Base-by-base conservation (phyloP, 2,888 invertebrate species). In the Willowsia nigromaculata region DNA sequence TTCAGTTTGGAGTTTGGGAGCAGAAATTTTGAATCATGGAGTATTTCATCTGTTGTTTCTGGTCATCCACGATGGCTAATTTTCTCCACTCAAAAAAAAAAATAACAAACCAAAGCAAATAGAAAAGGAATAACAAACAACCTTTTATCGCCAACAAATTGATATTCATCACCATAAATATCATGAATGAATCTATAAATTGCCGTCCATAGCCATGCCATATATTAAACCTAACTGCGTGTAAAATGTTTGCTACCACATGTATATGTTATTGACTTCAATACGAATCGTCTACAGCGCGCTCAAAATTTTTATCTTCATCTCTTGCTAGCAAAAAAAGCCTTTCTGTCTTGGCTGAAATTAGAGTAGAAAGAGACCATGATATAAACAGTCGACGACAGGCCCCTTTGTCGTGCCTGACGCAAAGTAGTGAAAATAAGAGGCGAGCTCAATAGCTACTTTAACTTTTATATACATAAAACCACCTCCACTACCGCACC, bases 131-230 rank as follows among this genome's bases (percentile, higher is more conserved):
- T 86, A 88, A 91, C 90, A 91, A 91, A 90, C 84, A 91, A 90
- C 87, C 91, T 90, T 90, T 91, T 90, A 65, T 80, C 37, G 80
- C 86, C 86, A 91, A 90, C 90, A 91, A 91, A 91, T 91, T 91
- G 89, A 89, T 90, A 91, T 91, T 91, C 91, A 88, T 88, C 74
- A 65, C 90, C 87, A 71, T 43, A 85, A 47, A 30, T 25, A 37
- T 43, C 1, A n/a, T 47, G 27, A 43, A 74, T 47, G 30, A 37
- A 65, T 18, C 25, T 18, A 59, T 59, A 27, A 59, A 59, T 11
- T 6, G 15, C 6, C 22, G n/a, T 18, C 15, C 1, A 9, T n/a
- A n/a, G n/a, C n/a, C n/a, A n/a, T n/a, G n/a, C n/a, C n/a, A n/a
- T n/a, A n/a, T n/a, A n/a, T n/a, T n/a, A n/a, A n/a, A n/a, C n/a